phyloP scores from a whole-genome alignment of 2,888 invertebrate species.

The Celastrina argiolus region DNA sequence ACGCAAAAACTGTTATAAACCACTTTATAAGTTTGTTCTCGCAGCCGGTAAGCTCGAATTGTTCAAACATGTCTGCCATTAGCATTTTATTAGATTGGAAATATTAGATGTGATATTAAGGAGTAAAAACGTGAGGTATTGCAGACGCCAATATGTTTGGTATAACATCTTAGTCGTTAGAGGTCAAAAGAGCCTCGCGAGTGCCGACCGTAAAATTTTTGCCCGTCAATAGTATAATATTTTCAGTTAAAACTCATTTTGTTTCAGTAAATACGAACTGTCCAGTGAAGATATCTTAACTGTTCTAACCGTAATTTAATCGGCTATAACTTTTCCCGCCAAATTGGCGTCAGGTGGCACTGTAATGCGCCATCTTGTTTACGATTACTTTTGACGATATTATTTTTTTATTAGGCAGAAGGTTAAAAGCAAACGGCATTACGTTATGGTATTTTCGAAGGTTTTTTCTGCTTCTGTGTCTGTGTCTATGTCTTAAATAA shows the following conservation, averaged over 20 bases:
- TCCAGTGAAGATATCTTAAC: not conserved
- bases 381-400: constrained; percentile 6
- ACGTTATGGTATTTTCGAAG: not conserved
- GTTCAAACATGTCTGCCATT: not conserved
- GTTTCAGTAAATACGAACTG: not conserved
- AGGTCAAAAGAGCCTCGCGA: not conserved
- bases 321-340: constrained; percentile 1
- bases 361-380: constrained; percentile 16
- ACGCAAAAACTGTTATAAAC: too few species aligned
- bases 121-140: not conserved
- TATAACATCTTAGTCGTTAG: not conserved
- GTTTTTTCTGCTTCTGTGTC: too few species aligned
- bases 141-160: not conserved
- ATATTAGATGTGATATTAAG: not conserved
- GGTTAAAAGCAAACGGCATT: constrained; percentile 1
- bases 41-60: not conserved
- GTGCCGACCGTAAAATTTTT: too few species aligned
- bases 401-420: constrained; percentile 1
- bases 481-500: too few species aligned
- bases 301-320: constrained; percentile 1
- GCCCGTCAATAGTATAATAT: not conserved
- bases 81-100: constrained; percentile 3
- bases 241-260: not conserved
- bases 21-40: not conserved
- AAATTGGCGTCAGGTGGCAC: constrained; percentile 16